phyloP scores from a whole-genome alignment of 1,140 invertebrate genomes.

The Micrasema minimum region DNA sequence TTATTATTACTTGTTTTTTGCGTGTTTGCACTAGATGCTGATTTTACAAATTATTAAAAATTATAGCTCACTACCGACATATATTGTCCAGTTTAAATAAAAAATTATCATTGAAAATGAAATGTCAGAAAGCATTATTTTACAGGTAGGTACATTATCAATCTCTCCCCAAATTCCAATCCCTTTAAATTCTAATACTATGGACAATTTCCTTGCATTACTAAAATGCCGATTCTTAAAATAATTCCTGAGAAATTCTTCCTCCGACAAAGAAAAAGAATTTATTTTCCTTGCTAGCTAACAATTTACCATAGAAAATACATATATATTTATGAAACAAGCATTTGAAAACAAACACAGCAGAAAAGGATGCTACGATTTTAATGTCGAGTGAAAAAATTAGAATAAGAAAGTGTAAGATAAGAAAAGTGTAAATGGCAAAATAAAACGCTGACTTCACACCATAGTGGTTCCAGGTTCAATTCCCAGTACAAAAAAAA shows the following conservation, averaged over 20 bases:
- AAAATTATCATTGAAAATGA: too few relatives aligned
- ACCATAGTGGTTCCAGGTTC: too few relatives aligned
- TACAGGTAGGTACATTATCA: not conserved
- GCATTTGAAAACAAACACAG: not conserved
- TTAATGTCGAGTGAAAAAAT: not conserved
- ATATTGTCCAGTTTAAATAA: too few relatives aligned
- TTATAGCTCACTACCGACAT: too few relatives aligned
- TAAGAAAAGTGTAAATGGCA: not conserved
- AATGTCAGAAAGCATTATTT: not conserved
- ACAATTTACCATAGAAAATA: not conserved
- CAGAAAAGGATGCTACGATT: not conserved
- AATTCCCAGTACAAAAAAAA: too few relatives aligned
- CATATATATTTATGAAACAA: not conserved
- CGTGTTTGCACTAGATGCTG: too few relatives aligned
- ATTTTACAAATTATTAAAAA: too few relatives aligned
- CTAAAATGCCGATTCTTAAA: not conserved
- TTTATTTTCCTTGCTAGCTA: not conserved
- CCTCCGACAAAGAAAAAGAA: not conserved
- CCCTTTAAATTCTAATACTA: constrained; percentile 14
- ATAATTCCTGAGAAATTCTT: constrained; percentile 7
- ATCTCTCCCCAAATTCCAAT: constrained; percentile 9
- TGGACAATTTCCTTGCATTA: constrained; percentile 3
- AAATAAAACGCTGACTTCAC: too few relatives aligned
- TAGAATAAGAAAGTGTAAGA: not conserved
- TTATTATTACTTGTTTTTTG: too few relatives aligned